Evolutionary conservation across 2,797 vertebrate genomes (phyloP), one percentile per base, ranked within the genome.

Genomic region (Crypturellus tataupa): DNA sequence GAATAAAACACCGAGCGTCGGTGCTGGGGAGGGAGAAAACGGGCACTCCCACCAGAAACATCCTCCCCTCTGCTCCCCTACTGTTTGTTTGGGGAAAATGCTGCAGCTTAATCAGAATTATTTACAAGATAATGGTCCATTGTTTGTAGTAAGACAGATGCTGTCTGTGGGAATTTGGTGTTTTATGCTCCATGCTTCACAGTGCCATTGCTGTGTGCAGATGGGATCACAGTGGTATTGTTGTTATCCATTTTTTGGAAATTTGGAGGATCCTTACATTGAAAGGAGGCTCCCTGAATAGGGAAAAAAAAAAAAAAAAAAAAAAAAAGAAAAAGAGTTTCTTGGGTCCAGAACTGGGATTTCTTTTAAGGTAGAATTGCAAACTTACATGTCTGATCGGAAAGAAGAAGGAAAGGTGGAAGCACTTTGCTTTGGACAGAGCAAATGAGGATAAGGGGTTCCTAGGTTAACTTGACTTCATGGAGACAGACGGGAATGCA

Each of bases 41-140:
- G 1, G 2, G 53, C 72, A 80, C 90, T 96, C 93, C 91, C 96
- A 89, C 92, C 91, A 77, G 93, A 59, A 64, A 85, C 95, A 94
- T 88, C 93, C 93, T 91, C 94, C 86, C 63, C 92, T 83, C 81
- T 94, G 94, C 67, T 96, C 95, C 93, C 96, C 92, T 93, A 95
- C 96, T 78, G 70, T 97, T 97, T 95, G 96, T 97, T 97, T 96
- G 95, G 97, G 95, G 97, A 97, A 97, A 97, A 96, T 90, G 96
- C 97, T 96, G 96, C 96, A 96, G 97, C 97, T 98, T 97, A 98
- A 97, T 98, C 98, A 98, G 97, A 98, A 98, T 98, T 98, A 98
- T 98, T 98, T 98, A 98, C 98, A 98, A 98, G 98, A 98, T 98
- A 98, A 98, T 97, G 97, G 97, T 97, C 97, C 98, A 98, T 98